These are phyloP conservation scores for Agrochola lychnidis DNA, from an alignment of 2,888 invertebrate genomes.

Conservation along the genomic window DNA sequence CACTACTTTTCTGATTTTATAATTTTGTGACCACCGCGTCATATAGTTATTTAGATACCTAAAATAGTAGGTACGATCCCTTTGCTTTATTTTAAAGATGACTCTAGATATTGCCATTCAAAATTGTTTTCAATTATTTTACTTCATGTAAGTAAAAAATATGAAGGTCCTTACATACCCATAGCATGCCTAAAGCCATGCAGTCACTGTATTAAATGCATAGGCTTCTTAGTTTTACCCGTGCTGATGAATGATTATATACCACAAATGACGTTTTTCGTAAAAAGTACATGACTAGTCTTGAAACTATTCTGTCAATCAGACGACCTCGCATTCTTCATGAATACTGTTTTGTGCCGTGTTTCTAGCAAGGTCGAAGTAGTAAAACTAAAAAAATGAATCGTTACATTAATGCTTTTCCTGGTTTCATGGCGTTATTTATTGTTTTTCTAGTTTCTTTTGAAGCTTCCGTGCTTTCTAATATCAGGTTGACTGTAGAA, in stretches of 20 bases:
- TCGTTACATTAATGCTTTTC: conserved; percentile 28
- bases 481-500: not conserved
- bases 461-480: conserved; percentile 18
- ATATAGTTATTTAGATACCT: not conserved
- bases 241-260: no score
- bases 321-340: conserved; percentile 48
- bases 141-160: no score
- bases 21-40: not conserved
- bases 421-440: conserved; percentile 26
- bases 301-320: conserved; percentile 30
- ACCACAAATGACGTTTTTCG: not conserved
- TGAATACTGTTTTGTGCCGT: conserved; percentile 11
- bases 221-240: no score
- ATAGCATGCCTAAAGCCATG: no score
- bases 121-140: no score
- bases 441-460: conserved; percentile 19
- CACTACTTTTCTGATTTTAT: not conserved
- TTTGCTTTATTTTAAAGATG: no score
- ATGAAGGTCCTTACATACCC: no score
- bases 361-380: conserved; percentile 42
- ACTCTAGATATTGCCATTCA: no score
- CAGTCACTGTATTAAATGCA: no score
- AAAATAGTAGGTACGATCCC: no score
- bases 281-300: conserved; percentile 1
- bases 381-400: conserved; percentile 39